Evolutionary conservation across 2,888 invertebrate genomes (phyloP).

Genomic region (Andrena fulva): DNA sequence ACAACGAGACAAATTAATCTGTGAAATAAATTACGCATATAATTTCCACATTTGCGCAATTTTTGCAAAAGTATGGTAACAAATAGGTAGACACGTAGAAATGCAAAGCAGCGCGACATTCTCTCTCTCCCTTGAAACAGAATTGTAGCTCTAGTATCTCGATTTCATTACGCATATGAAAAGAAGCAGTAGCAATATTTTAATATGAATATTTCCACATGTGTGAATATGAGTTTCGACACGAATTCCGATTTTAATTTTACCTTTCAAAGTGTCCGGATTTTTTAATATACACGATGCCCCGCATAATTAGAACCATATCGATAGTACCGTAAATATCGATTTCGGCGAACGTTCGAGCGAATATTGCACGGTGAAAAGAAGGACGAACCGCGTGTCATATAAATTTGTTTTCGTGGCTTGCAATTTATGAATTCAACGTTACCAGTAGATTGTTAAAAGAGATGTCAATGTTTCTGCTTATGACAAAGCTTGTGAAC

Average conservation of each 20-base stretch:
- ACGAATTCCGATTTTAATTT: background rate
- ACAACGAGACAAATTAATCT: too few species aligned
- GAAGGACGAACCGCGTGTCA: background rate
- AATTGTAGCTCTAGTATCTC: background rate
- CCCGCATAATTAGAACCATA: constrained; percentile 1
- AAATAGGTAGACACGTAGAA: too few species aligned
- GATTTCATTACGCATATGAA: background rate
- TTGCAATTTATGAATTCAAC: background rate
- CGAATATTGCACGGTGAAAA: background rate
- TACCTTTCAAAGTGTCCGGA: background rate
- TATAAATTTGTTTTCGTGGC: background rate
- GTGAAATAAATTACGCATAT: too few species aligned
- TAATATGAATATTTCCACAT: background rate
- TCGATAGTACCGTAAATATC: constrained; percentile 20
- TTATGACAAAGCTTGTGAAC: background rate
- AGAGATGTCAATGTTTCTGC: background rate
- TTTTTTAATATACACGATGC: background rate
- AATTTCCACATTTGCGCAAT: too few species aligned
- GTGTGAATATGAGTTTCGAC: background rate
- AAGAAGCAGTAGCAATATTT: background rate
- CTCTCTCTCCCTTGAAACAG: background rate
- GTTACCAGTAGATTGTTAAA: background rate
- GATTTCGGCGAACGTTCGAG: constrained; percentile 16
- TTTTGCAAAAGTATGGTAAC: too few species aligned
- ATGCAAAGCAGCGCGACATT: too few species aligned